Conservation (phyloP, 2,888 invertebrate species). For the Synergus umbraculus region DNA sequence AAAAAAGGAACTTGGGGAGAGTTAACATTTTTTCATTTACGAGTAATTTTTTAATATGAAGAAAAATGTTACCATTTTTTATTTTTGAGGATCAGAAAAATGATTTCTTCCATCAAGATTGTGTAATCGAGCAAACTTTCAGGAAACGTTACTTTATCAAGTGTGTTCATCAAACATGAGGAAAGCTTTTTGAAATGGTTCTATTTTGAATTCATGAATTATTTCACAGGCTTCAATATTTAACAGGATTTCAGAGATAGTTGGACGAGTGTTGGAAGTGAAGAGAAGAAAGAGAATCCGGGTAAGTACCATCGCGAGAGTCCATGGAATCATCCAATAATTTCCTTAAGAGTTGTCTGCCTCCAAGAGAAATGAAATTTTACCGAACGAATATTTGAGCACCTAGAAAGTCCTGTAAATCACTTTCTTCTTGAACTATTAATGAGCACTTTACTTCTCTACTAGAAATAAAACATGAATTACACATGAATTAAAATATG, state of each 20-base stretch:
- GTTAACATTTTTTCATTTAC: not conserved
- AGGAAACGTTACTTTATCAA: not conserved
- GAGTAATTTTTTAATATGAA: not conserved
- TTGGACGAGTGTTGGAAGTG: not conserved
- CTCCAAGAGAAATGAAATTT: slow-evolving; percentile 38
- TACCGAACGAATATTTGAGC: not conserved
- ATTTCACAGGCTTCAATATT: slow-evolving; percentile 50
- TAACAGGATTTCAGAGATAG: slow-evolving; percentile 41
- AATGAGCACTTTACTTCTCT: not conserved
- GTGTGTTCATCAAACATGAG: slow-evolving; percentile 21
- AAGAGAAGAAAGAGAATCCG: slow-evolving; percentile 40
- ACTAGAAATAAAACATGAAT: not conserved
- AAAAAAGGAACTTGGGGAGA: not conserved
- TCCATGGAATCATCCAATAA: slow-evolving; percentile 47
- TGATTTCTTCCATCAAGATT: not conserved
- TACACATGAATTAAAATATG: not conserved
- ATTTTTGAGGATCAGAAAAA: not conserved
- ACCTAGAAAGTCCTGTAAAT: not conserved
- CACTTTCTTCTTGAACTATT: not conserved
- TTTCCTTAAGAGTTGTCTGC: slow-evolving; percentile 40
- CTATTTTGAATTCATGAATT: slow-evolving; percentile 45
- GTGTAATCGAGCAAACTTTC: not conserved
- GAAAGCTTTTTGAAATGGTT: slow-evolving; percentile 14
- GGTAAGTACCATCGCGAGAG: slow-evolving; percentile 42
- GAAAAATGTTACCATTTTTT: not conserved